A percentile compares a stretch with the other conserved stretches of the same genome.
These are phyloP conservation scores for Polymixis lichenea DNA, from an alignment of 2,888 invertebrate genomes.

Conservation along the genomic window DNA sequence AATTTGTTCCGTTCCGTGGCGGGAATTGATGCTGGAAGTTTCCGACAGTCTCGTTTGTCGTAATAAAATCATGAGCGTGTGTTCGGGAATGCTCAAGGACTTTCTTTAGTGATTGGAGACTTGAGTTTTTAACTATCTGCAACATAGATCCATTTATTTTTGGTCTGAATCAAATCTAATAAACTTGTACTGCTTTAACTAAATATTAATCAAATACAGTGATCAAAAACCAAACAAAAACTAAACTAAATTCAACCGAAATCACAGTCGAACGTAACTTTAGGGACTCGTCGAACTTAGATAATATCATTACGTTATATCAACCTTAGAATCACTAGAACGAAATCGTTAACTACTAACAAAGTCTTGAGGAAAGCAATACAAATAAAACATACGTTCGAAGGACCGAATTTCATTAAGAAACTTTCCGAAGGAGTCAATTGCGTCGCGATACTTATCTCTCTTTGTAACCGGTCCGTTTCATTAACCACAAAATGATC, in stretches of 20 bases:
- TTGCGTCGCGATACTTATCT: conserved; percentile 62
- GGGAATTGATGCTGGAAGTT: conserved; percentile 37
- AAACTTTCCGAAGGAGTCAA: conserved; percentile 62
- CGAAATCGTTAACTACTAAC: conserved; percentile 60
- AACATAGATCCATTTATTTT: neutral
- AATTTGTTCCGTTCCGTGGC: conserved; percentile 42
- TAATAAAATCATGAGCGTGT: conserved; percentile 37
- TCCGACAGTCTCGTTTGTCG: conserved; percentile 38
- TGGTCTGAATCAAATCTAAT: neutral
- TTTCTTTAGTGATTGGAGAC: conserved; percentile 6
- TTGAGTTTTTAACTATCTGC: conserved; percentile 27
- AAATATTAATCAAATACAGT: conserved; percentile 16
- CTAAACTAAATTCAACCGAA: conserved; percentile 45
- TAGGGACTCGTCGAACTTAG: conserved; percentile 42
- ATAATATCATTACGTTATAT: conserved; percentile 63
- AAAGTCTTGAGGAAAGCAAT: conserved; percentile 53
- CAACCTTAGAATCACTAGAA: conserved; percentile 56
- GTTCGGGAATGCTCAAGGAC: conserved; percentile 14
- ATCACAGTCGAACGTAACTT: conserved; percentile 42
- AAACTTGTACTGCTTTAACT: neutral
- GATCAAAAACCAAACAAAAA: conserved; percentile 41
- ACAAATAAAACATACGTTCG: conserved; percentile 63
- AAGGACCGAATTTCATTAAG: conserved; percentile 61
- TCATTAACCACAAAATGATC: conserved; percentile 75
- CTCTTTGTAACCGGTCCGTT: conserved; percentile 65